Evolutionary conservation across 2,888 invertebrate species (phyloP).

Genomic region (Himalopsyche kuldschensis): DNA sequence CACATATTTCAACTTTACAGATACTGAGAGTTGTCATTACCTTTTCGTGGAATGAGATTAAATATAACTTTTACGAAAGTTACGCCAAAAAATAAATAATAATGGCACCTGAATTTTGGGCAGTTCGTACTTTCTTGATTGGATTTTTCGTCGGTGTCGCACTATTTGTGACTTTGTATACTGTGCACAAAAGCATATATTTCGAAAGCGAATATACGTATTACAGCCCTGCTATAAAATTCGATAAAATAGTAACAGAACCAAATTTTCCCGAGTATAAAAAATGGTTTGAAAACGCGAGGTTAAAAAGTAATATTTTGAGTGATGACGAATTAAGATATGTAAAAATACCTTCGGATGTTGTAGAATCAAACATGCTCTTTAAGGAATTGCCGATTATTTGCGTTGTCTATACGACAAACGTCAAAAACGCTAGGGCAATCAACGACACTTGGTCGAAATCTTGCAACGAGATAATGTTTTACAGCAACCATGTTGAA

Average conservation of each 20-base stretch:
- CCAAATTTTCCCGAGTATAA: constrained; percentile 37
- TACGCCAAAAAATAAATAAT: background rate
- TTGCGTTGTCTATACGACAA: constrained; percentile 54
- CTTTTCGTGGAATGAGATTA: background rate
- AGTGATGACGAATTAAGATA: constrained; percentile 28
- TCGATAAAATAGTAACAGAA: background rate
- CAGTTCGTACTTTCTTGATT: constrained; percentile 26
- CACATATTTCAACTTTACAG: background rate
- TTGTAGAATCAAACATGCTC: constrained; percentile 44
- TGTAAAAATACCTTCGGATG: background rate
- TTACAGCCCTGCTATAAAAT: background rate
- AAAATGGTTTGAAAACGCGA: constrained; percentile 41
- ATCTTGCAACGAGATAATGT: constrained; percentile 46
- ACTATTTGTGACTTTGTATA: constrained; percentile 5
- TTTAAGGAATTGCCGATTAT: constrained; percentile 48
- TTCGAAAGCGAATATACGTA: background rate
- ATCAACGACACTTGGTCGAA: constrained; percentile 50
- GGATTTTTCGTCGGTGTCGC: constrained; percentile 23
- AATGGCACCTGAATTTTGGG: constrained; percentile 29
- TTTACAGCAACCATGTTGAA: constrained; percentile 42
- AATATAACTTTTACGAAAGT: background rate
- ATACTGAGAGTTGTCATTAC: background rate
- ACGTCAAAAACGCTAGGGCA: constrained; percentile 48
- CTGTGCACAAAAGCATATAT: background rate
- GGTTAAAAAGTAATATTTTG: constrained; percentile 29